phyloP scores from a whole-genome alignment of 2,113 vertebrate species.

The Xenopus laevis region DNA sequence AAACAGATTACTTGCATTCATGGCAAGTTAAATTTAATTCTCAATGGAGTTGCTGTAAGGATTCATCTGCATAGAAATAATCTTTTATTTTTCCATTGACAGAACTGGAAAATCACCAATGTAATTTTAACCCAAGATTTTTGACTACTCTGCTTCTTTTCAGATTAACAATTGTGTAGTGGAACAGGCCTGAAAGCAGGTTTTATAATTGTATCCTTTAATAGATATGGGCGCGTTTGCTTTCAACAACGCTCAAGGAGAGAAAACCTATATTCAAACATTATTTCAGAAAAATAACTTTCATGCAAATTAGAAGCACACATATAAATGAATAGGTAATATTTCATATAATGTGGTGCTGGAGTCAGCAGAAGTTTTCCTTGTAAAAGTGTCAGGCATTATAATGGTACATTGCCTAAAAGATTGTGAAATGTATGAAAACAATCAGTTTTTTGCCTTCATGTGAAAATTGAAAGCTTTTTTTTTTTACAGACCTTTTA shows the following conservation, averaged over 20 bases:
- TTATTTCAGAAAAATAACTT: conserved; percentile 19
- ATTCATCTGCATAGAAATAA: conserved; percentile 50
- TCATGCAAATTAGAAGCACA: conserved; percentile 23
- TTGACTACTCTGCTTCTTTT: conserved; percentile 41
- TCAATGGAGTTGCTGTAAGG: conserved; percentile 43
- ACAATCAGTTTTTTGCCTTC: too few species aligned
- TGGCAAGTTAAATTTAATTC: conserved; percentile 48
- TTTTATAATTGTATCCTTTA: conserved; percentile 31
- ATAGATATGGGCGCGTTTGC: conserved; percentile 31
- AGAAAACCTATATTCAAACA: conserved; percentile 12
- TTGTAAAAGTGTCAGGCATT: neutral
- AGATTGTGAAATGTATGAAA: too few species aligned
- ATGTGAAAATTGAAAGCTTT: too few species aligned
- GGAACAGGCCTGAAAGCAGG: conserved; percentile 33
- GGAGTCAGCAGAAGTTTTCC: conserved; percentile 23
- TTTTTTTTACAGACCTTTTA: too few species aligned
- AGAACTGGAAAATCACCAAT: conserved; percentile 48
- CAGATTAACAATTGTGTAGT: conserved; percentile 35
- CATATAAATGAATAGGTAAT: conserved; percentile 23
- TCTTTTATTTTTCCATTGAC: conserved; percentile 46
- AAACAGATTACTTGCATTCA: conserved; percentile 51
- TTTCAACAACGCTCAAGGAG: neutral
- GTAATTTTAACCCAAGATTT: conserved; percentile 40
- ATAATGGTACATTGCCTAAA: neutral
- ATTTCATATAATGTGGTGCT: conserved; percentile 9